Percentiles rank a stretch among this genome's conserved stretches.
Evolutionary conservation across 1,140 invertebrate species (phyloP).

Genomic region (Potamilus streckersoni): DNA sequence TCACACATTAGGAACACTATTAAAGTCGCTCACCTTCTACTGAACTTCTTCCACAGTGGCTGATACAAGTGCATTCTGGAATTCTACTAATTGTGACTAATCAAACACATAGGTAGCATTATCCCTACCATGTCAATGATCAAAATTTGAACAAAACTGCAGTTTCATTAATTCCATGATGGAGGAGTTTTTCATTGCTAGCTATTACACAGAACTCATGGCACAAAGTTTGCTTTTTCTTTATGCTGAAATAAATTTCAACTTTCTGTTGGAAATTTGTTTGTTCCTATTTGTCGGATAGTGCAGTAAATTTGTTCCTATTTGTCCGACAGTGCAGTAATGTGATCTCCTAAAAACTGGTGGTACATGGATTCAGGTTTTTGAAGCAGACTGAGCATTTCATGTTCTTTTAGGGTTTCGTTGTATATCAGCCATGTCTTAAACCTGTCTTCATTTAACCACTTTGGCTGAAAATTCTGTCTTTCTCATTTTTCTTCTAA

Average conservation of each 20-base stretch:
- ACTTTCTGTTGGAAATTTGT: background rate
- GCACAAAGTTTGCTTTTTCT: slow-evolving; percentile 4
- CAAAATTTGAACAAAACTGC: background rate
- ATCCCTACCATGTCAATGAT: background rate
- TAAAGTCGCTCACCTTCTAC: background rate
- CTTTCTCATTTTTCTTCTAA: no score
- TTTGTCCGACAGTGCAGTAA: background rate
- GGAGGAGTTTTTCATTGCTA: slow-evolving; percentile 2
- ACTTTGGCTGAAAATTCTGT: background rate
- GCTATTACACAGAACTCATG: background rate
- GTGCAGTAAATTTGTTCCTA: background rate
- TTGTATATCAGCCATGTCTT: background rate
- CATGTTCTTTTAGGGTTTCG: background rate
- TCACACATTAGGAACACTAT: slow-evolving; percentile 7
- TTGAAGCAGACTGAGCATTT: background rate
- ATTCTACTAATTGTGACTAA: background rate
- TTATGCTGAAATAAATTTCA: background rate
- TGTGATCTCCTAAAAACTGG: background rate
- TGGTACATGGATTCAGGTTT: background rate
- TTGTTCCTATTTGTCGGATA: background rate
- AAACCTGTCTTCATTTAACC: background rate
- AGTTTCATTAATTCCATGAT: background rate
- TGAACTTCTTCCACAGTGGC: background rate
- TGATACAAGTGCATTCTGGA: background rate
- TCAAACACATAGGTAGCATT: slow-evolving; percentile 9